These are phyloP conservation scores for Polypterus senegalus DNA, from an alignment of 2,113 vertebrate species.

Conservation along the genomic window DNA sequence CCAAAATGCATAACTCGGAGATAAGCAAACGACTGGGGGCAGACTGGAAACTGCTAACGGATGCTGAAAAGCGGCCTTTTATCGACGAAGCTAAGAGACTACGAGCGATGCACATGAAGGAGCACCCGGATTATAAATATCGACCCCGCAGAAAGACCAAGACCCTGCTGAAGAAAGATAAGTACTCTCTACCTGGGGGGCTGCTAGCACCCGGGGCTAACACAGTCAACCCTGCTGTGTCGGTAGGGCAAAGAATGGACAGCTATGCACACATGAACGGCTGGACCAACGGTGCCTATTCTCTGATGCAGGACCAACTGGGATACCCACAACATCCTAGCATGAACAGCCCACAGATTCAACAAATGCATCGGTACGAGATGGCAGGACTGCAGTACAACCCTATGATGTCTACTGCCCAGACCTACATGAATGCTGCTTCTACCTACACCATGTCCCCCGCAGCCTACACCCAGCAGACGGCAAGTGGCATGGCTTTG, in stretches of 20 bases:
- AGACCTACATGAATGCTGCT: constrained; percentile 87
- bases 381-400: constrained; percentile 88
- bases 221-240: constrained; percentile 68
- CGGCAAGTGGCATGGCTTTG: constrained; percentile 69
- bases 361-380: constrained; percentile 96
- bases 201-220: constrained; percentile 68
- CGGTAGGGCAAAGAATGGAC: constrained; percentile 87
- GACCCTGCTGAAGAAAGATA: constrained; percentile 96
- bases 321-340: constrained; percentile 83
- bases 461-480: constrained; percentile 74
- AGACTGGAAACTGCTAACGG: constrained; percentile 94
- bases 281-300: constrained; percentile 93
- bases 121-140: constrained; percentile 99
- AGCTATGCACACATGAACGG: constrained; percentile 91
- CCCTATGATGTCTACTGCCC: constrained; percentile 90
- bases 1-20: constrained; percentile 98
- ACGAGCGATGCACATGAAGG: constrained; percentile 96
- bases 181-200: constrained; percentile 81
- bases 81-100: constrained; percentile 96
- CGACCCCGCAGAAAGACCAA: constrained; percentile 96
- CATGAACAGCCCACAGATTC: constrained; percentile 84
- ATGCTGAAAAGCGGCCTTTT: constrained; percentile 91
- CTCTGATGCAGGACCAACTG: constrained; percentile 90
- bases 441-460: constrained; percentile 80
- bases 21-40: constrained; percentile 94